These are phyloP conservation scores for Aleiodes testaceus DNA, from an alignment of 2,888 invertebrate species.

Conservation along the genomic window DNA sequence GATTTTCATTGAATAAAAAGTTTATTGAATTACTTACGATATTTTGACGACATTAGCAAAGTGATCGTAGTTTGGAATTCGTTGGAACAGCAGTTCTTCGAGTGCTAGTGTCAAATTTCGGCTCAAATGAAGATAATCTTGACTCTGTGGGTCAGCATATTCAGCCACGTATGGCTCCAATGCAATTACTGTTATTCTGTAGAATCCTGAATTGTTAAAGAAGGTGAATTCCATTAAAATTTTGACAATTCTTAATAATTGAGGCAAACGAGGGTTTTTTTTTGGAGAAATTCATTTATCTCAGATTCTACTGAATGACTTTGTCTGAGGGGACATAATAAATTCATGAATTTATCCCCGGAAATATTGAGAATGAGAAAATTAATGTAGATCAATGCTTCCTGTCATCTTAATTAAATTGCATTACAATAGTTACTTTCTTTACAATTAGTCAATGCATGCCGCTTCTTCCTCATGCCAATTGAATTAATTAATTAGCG, in stretches of 20 bases:
- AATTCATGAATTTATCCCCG: no score
- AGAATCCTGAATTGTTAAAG: slow-evolving; percentile 71
- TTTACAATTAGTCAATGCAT: no score
- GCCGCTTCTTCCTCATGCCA: no score
- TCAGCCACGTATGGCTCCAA: slow-evolving; percentile 77
- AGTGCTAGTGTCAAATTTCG: slow-evolving; percentile 77
- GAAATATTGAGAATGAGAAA: neutral
- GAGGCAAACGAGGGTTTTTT: no score
- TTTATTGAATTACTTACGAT: slow-evolving; percentile 76
- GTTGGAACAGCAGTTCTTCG: slow-evolving; percentile 75
- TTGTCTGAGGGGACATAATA: no score
- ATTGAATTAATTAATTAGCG: no score
- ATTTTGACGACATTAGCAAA: slow-evolving; percentile 79
- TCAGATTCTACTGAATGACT: no score
- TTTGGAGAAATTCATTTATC: no score
- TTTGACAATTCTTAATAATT: no score
- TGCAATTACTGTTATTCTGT: slow-evolving; percentile 77
- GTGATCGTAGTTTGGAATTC: slow-evolving; percentile 57
- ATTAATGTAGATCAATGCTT: no score
- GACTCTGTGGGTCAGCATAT: slow-evolving; percentile 78
- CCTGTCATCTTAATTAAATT: no score
- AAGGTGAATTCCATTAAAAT: neutral
- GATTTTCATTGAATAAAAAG: neutral
- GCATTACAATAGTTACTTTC: no score
- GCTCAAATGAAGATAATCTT: slow-evolving; percentile 77